These are phyloP conservation scores for Nomada lathburiana DNA, from an alignment of 2,888 invertebrate species.

Conservation along the genomic window DNA sequence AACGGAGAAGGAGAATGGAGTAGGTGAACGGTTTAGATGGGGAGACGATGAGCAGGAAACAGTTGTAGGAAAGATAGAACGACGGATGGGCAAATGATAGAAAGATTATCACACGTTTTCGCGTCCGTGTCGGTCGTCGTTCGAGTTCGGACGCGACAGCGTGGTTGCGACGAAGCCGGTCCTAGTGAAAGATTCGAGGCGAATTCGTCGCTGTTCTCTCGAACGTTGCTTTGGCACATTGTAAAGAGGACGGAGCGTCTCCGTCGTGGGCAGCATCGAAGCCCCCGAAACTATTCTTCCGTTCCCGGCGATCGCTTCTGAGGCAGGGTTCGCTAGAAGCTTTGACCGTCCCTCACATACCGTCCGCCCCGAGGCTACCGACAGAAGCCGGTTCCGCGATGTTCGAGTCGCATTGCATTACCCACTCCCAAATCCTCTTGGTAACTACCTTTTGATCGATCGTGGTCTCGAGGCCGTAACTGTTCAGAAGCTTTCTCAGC, in stretches of 20 bases:
- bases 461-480: slow-evolving; percentile 88
- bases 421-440: slow-evolving; percentile 89
- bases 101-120: slow-evolving; percentile 18
- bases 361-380: slow-evolving; percentile 71
- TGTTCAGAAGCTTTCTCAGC: slow-evolving; percentile 86
- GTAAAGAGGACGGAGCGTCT: not conserved
- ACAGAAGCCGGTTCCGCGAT: slow-evolving; percentile 75
- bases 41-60: not conserved
- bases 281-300: slow-evolving; percentile 71
- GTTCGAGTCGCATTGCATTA: slow-evolving; percentile 86
- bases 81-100: not conserved
- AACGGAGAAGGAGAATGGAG: not conserved
- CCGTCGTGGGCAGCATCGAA: slow-evolving; percentile 28
- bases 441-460: slow-evolving; percentile 88
- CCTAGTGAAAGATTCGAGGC: slow-evolving; percentile 1
- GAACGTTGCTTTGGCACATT: slow-evolving; percentile 16
- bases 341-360: slow-evolving; percentile 78
- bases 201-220: slow-evolving; percentile 2
- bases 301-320: slow-evolving; percentile 54
- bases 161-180: slow-evolving; percentile 1
- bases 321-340: slow-evolving; percentile 79
- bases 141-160: not conserved
- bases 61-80: not conserved
- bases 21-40: not conserved
- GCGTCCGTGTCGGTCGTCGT: slow-evolving; percentile 7